phyloP scores from a whole-genome alignment of 1,140 invertebrate species.

The Diachasma alloeum region DNA sequence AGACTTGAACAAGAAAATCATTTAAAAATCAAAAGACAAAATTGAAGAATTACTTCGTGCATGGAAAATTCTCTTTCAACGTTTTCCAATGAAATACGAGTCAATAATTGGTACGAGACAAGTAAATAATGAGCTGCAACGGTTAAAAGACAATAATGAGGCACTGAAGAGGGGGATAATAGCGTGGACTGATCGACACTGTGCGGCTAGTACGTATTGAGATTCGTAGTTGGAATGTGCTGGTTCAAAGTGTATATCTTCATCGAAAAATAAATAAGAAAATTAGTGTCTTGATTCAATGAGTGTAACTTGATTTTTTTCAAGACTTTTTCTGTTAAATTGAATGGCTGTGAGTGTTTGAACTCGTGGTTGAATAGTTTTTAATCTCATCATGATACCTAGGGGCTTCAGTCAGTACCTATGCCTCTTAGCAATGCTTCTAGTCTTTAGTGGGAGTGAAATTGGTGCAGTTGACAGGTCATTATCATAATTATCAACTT shows the following conservation, averaged over 20 bases:
- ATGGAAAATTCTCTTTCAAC: not conserved
- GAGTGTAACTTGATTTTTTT: not conserved
- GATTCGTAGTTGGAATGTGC: not conserved
- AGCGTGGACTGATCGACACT: not conserved
- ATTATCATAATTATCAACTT: not conserved
- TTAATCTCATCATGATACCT: not conserved
- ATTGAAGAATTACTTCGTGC: not conserved
- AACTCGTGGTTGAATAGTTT: not conserved
- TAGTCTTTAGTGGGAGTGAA: not conserved
- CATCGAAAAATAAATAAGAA: not conserved
- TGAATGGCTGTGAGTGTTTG: not conserved
- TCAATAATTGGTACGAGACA: not conserved
- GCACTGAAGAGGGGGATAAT: not conserved
- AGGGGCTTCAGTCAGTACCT: not conserved
- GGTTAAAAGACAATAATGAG: not conserved
- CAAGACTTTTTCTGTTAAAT: too few species aligned
- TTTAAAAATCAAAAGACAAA: not conserved
- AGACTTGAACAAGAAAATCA: not conserved
- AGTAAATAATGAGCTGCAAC: not conserved
- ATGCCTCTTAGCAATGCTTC: not conserved
- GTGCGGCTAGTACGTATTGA: not conserved
- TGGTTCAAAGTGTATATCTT: not conserved
- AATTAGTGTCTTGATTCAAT: not conserved
- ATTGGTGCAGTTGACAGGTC: conserved; percentile 16
- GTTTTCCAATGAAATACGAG: not conserved